Evolutionary conservation across 2,888 invertebrate genomes (phyloP), one percentile per base, ranked within the genome.

Genomic region (Pheosia tremula): DNA sequence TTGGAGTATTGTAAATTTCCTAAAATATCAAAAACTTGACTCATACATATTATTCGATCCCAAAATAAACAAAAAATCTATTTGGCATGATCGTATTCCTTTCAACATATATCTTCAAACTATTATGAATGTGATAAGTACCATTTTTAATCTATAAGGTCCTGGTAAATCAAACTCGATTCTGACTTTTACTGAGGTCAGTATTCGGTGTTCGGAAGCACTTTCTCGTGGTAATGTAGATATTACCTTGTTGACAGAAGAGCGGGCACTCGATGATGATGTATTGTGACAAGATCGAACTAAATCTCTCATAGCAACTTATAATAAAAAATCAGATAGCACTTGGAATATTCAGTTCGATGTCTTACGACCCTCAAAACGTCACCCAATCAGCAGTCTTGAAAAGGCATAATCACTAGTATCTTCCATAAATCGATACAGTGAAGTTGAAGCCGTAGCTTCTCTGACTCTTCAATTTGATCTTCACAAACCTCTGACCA

Each of bases 401-500:
- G 41, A 39, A 39, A 4, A 38, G 38, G 39, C 38, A 0, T 8
- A 13, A 57, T 3, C 13, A 4, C 75, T 72, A 89, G 68, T 85
- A 92, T 82, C 88, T 86, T 68, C 93, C 94, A 55, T 91, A 93
- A 41, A 94, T 82, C 0, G 89, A 86, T 3, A 94, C 69, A 0
- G 93, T 90, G 67, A 93, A 94, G 73, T 94, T 92, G 45, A 93
- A 83, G 0, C 94, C 92, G 55, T 67, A 59, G 3, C 84, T 79
- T 39, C 91, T 79, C 68, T 93, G 93, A 49, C 91, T 89, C 75
- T 91, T 91, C 68, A 94, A 69, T 62, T 93, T 90, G 63, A 94
- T 83, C 58, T 89, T 91, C 39, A 86, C 88, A 60, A 89, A 90
- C 10, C 86, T 80, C 63, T 91, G 90, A 0, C 94, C 93, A 0